Conservation (phyloP, 2,113 vertebrate genomes). For the Onychostruthus taczanowskii region DNA sequence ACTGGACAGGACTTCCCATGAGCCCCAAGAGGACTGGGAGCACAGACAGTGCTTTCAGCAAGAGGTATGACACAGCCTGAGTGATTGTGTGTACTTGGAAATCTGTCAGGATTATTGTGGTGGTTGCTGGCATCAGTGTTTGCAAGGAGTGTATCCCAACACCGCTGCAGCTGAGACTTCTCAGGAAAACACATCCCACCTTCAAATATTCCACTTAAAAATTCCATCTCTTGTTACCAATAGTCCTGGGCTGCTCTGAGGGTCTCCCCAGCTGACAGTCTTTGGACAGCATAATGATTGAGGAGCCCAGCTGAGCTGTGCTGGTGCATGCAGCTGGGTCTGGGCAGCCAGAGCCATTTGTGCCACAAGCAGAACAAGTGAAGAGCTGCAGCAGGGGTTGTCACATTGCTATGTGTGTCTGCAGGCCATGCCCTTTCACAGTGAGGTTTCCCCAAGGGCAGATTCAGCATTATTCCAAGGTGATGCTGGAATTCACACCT, state of each 20-base stretch:
- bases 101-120: not conserved
- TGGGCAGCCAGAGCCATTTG: not conserved
- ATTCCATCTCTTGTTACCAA: not conserved
- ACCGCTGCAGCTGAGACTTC: not conserved
- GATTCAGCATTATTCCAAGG: not conserved
- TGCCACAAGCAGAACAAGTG: not conserved
- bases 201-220: not conserved
- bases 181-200: not conserved
- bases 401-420: not conserved
- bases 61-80: not conserved
- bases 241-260: not conserved
- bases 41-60: not conserved
- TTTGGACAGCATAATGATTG: not conserved
- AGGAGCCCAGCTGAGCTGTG: not conserved
- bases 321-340: not conserved
- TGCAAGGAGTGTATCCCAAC: not conserved
- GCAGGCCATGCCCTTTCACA: not conserved
- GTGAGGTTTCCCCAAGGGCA: not conserved
- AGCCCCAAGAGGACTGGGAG: not conserved
- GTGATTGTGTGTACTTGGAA: not conserved
- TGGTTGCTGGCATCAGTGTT: not conserved
- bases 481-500: not conserved
- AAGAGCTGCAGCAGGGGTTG: not conserved
- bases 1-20: not conserved
- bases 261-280: not conserved